A percentile compares a stretch with the other conserved stretches of the same genome.
Evolutionary conservation across 2,113 vertebrate genomes (phyloP).

Genomic region (Boulengeromyrus knoepffleri): DNA sequence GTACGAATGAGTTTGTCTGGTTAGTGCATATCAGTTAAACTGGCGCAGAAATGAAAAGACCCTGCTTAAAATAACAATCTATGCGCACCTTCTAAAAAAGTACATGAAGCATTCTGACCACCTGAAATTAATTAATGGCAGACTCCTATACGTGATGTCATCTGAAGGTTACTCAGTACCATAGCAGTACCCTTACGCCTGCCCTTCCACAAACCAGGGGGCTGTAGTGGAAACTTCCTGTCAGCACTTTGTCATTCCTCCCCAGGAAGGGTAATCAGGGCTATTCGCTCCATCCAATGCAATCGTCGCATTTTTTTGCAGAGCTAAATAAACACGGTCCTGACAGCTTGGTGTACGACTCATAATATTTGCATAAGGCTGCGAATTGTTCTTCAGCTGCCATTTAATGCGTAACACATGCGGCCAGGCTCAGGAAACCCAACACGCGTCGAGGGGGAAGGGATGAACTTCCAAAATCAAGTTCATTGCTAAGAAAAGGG

Average conservation of each 20-base stretch:
- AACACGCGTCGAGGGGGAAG: not conserved
- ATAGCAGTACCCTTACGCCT: not conserved
- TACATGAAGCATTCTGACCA: not conserved
- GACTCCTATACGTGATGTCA: not conserved
- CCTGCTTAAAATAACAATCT: not conserved
- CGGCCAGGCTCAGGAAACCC: not conserved
- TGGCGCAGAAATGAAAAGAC: not conserved
- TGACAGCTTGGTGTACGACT: slow-evolving; percentile 21
- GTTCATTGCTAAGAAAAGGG: not conserved
- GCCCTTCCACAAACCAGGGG: not conserved
- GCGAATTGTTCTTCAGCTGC: slow-evolving; percentile 12
- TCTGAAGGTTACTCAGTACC: not conserved
- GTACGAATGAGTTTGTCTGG: not conserved
- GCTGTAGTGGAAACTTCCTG: not conserved
- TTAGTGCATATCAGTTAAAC: not conserved
- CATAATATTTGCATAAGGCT: slow-evolving; percentile 21
- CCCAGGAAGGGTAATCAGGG: not conserved
- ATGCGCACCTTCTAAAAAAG: not conserved
- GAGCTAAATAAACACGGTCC: slow-evolving; percentile 16
- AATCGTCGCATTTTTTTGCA: slow-evolving; percentile 6
- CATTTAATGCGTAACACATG: slow-evolving; percentile 23
- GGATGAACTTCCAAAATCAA: not conserved
- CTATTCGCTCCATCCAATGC: not conserved
- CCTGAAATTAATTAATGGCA: not conserved
- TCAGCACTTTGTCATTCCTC: not conserved